These are phyloP conservation scores for Lytechinus pictus DNA, from an alignment of 35 echinoderm and acorn worm species.

Conservation along the genomic window DNA sequence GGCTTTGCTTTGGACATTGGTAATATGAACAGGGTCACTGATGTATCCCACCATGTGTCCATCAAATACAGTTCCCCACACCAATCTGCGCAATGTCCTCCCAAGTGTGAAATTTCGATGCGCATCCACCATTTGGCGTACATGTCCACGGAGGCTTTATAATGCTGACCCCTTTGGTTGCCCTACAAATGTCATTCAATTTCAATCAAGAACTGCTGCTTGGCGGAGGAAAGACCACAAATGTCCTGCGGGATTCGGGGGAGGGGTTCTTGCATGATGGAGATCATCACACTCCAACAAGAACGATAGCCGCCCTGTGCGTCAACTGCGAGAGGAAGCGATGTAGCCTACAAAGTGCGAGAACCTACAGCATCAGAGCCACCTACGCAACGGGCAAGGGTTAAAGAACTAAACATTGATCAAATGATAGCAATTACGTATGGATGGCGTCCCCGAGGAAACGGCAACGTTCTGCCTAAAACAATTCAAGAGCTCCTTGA, in stretches of 20 bases:
- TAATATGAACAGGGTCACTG: too few relatives aligned
- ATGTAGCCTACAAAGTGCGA: neutral
- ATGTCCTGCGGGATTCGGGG: neutral
- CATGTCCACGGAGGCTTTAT: neutral
- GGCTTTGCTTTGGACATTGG: too few relatives aligned
- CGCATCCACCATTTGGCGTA: neutral
- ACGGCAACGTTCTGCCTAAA: neutral
- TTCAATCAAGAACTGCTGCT: neutral
- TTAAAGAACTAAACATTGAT: neutral
- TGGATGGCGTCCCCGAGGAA: neutral
- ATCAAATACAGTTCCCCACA: neutral
- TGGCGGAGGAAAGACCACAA: neutral
- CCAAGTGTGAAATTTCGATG: neutral
- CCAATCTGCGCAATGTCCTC: neutral
- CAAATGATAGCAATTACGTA: neutral
- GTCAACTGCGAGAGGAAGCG: too few relatives aligned
- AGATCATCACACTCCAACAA: neutral
- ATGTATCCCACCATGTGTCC: neutral
- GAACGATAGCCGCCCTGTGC: neutral
- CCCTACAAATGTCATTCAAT: constrained; percentile 12
- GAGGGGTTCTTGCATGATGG: neutral
- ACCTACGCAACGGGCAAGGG: neutral
- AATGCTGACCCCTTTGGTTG: neutral
- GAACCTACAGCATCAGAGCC: neutral
- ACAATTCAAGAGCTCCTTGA: neutral